Conservation (phyloP, 2,113 vertebrate genomes). For the Girardinichthys multiradiatus region DNA sequence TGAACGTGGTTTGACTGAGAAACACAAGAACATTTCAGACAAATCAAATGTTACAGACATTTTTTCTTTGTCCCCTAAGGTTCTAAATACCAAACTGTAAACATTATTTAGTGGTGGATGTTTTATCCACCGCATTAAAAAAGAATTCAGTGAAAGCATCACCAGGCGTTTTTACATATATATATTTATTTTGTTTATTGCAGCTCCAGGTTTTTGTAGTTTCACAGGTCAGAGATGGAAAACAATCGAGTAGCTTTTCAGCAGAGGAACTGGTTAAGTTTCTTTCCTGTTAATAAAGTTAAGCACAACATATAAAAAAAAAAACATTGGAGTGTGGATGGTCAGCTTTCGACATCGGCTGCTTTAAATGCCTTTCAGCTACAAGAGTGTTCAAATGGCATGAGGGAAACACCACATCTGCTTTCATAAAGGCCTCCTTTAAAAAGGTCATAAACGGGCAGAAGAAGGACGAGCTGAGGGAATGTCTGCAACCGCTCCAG, state of each 20-base stretch:
- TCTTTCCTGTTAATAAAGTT: constrained; percentile 2
- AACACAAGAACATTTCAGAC: background rate
- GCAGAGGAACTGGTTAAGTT: constrained; percentile 7
- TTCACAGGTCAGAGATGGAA: constrained; percentile 24
- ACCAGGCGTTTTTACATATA: constrained; percentile 8
- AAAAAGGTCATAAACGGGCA: background rate
- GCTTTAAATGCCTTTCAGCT: constrained; percentile 9
- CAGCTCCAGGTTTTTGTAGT: constrained; percentile 31
- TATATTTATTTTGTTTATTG: constrained; percentile 41
- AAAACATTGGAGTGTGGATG: background rate
- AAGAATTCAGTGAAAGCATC: constrained; percentile 29
- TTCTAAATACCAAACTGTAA: background rate
- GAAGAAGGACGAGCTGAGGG: constrained; percentile 13
- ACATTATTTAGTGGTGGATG: background rate
- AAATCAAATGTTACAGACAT: background rate
- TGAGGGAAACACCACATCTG: background rate
- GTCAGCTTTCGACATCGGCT: constrained; percentile 4
- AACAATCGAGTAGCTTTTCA: background rate
- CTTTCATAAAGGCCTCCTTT: background rate
- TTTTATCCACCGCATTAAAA: background rate
- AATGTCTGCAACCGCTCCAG: background rate
- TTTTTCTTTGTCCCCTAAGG: background rate
- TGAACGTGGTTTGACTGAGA: no score
- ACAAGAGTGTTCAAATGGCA: background rate
- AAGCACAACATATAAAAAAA: constrained; percentile 5